Percentiles rank a stretch among this genome's conserved stretches.
phyloP scores from a whole-genome alignment of 2,888 invertebrate genomes.

The Physocephala rufipes region DNA sequence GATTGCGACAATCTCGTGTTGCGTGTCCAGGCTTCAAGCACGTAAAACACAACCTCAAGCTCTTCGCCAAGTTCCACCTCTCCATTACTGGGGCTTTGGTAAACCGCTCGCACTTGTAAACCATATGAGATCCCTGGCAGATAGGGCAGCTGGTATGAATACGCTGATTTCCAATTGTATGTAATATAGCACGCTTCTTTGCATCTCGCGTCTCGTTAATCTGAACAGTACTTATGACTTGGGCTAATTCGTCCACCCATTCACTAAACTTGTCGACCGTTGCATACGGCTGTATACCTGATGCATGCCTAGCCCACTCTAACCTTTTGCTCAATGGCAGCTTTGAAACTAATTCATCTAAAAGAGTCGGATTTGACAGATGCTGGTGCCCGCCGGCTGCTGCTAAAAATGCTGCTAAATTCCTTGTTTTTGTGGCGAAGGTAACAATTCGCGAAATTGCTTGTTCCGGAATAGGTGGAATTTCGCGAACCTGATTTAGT shows the following conservation, averaged over 20 bases:
- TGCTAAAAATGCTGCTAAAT: constrained; percentile 8
- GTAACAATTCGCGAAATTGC: constrained; percentile 36
- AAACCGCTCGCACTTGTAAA: background rate
- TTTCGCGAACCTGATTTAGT: constrained; percentile 36
- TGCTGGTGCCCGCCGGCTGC: constrained; percentile 11
- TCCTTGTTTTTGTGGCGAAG: constrained; percentile 22
- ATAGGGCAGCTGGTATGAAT: background rate
- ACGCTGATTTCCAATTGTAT: background rate
- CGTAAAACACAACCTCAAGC: background rate
- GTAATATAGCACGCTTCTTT: background rate
- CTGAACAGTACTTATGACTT: background rate
- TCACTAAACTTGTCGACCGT: background rate
- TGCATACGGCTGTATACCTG: background rate
- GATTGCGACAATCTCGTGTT: background rate
- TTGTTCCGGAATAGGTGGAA: constrained; percentile 35
- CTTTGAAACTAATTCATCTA: constrained; percentile 1
- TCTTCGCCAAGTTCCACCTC: constrained; percentile 12
- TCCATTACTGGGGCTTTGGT: background rate
- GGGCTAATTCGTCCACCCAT: background rate
- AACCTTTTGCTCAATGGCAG: background rate
- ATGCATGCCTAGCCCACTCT: constrained; percentile 3
- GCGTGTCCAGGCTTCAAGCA: constrained; percentile 5
- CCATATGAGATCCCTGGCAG: background rate
- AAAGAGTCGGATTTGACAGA: background rate
- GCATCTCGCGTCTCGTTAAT: background rate